phyloP scores from a whole-genome alignment of 2,113 vertebrate genomes.

The Phycodurus eques region DNA sequence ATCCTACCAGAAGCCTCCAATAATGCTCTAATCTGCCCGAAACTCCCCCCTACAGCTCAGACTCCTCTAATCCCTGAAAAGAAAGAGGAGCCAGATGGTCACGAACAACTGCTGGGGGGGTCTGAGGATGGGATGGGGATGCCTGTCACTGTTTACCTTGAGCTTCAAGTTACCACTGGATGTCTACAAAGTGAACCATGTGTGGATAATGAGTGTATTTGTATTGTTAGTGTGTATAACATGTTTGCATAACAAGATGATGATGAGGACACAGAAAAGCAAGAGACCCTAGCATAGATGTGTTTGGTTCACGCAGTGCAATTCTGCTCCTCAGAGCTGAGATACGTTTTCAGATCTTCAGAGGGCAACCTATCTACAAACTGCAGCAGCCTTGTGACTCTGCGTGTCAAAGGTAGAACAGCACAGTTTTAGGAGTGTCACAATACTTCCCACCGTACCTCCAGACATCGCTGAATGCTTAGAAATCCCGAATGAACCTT shows the following conservation, averaged over 20 bases:
- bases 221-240: not conserved
- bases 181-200: constrained; percentile 29
- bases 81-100: constrained; percentile 80
- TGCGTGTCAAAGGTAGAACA: constrained; percentile 47
- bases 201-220: constrained; percentile 21
- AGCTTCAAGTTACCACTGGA: constrained; percentile 66
- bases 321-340: constrained; percentile 7
- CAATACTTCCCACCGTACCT: constrained; percentile 46
- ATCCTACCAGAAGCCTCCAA: constrained; percentile 47
- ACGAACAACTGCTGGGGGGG: constrained; percentile 74
- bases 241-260: constrained; percentile 3
- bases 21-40: constrained; percentile 68
- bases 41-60: constrained; percentile 62
- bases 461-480: not conserved
- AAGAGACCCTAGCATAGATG: constrained; percentile 48
- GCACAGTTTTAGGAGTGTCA: constrained; percentile 60
- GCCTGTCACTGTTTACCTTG: constrained; percentile 66
- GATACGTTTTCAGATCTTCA: constrained; percentile 53
- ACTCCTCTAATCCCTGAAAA: constrained; percentile 76
- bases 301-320: not conserved
- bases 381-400: constrained; percentile 61
- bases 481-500: constrained; percentile 8
- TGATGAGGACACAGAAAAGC: constrained; percentile 16
- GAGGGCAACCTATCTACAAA: constrained; percentile 28
- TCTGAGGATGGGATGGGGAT: constrained; percentile 58